Base-by-base conservation (phyloP, 1,140 invertebrate genomes). In the Andricus grossulariae region DNA sequence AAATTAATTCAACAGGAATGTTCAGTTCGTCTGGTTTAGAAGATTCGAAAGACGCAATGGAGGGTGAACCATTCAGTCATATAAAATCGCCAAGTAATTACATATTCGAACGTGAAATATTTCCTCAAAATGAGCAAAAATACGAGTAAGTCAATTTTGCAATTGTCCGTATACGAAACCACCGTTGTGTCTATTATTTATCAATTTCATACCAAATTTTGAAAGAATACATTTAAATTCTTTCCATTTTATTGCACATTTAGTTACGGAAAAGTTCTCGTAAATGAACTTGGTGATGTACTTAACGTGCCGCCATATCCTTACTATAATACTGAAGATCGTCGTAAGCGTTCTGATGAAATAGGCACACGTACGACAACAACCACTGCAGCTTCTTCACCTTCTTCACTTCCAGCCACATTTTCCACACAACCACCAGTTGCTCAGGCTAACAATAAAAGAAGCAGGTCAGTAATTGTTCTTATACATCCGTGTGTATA, bases 281-380 rank as follows among this genome's bases (percentile, higher is more conserved):
- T 84, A 45, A 89, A 88, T 71, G 86, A 88, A 71, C 49, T 87
- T 12, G 83, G 77, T n/a, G 84, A 88, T 21, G 82, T 83, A 11
- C 83, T 84, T 8, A 81, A 74, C 75, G 51, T 75, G 1, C 88
- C 85, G 85, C 85, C 86, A 8, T 87, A 89, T 73, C 85, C 83
- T 32, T 75, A 73, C 39, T 57, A 80, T 50, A 45, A 77, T 11
- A 72, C 78, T 45, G 85, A 85, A 5, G 84, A 88, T 72, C 88
- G 85, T 32, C 86, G 88, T 13, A 89, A 89, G 66, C 78, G 87
- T 21, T 89, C 87, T 10, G 85, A 88, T 16, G 86, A 84, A 49
- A 71, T 75, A 8, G 51, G 52, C 4, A 54, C 81, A 10, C 60
- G 80, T 10, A 77, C 75, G 16, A 83, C 83, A 13, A 73, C 70